Base-by-base conservation (phyloP, 2,888 invertebrate species). In the Lepidonotus clava region DNA sequence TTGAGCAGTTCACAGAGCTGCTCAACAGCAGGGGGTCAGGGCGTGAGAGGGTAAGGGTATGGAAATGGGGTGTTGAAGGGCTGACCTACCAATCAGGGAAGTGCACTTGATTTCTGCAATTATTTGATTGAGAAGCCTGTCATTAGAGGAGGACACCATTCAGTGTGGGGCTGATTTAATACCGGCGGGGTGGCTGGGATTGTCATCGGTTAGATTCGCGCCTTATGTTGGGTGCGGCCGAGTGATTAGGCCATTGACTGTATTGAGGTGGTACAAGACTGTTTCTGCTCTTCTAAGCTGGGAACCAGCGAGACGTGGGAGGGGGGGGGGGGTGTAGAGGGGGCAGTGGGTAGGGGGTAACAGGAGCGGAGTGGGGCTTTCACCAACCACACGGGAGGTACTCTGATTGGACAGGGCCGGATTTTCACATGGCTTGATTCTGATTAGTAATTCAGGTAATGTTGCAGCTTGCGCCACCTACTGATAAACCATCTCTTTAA, bases 61-160 rank as follows among this genome's bases (percentile, higher is more conserved):
- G n/a, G n/a, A n/a, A 61, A 11, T 11, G 28, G 61, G 61, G 28
- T 28, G 53, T 61, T 61, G 28, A 61, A 61, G 24, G 61, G 28
- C 61, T 28, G 28, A 11, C 24, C 28, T 28, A n/a, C 61, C 61
- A 61, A 24, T 61, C 61, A 61, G 1, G 24, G 28, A 28, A 61
- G 24, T 61, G 76, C 40, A 76, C 76, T 76, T 38, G 76, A 76
- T 76, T 76, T 76, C 38, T n/a, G 40, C 38, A 76, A 76, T 76
- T 76, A 76, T 76, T 76, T 76, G 76, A 76, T 76, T 76, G 76
- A 38, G 38, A 76, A 76, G 76, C 76, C 76, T 76, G n/a, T n/a
- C n/a, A n/a, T n/a, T n/a, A n/a, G n/a, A n/a, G n/a, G n/a, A n/a
- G n/a, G n/a, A n/a, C n/a, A n/a, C n/a, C n/a, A n/a, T 46, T 18